A percentile compares a stretch with the other conserved stretches of the same genome.
Evolutionary conservation across 2,113 vertebrate genomes (phyloP).

Genomic region (Nesoenas mayeri): DNA sequence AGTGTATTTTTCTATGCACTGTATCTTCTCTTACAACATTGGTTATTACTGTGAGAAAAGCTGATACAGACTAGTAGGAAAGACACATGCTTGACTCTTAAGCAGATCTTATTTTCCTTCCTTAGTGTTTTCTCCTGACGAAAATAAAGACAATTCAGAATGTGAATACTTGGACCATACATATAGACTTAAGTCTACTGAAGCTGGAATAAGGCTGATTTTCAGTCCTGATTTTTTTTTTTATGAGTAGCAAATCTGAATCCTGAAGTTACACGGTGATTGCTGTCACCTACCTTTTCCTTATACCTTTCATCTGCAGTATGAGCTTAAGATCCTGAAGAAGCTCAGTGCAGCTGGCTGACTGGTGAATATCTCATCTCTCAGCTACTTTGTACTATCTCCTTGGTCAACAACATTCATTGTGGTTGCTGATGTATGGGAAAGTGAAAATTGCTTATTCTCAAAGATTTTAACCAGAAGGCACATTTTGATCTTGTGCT

Average conservation of each 20-base stretch:
- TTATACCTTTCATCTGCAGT: background rate
- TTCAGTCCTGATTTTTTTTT: background rate
- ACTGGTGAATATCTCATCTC: background rate
- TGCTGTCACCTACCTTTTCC: background rate
- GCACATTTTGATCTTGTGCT: background rate
- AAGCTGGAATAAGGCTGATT: background rate
- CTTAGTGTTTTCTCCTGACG: background rate
- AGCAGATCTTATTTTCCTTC: background rate
- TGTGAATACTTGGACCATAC: background rate
- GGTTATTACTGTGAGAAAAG: background rate
- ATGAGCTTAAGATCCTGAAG: background rate
- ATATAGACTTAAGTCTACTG: background rate
- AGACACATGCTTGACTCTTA: background rate
- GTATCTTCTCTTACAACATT: background rate
- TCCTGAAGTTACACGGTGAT: background rate
- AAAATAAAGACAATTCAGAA: background rate
- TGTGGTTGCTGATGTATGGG: background rate
- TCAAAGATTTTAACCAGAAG: background rate
- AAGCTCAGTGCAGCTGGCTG: background rate
- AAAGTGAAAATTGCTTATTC: background rate
- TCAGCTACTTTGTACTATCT: background rate
- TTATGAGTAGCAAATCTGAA: background rate
- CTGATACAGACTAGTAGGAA: background rate
- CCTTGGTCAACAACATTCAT: background rate
- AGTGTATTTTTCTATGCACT: background rate